Percentiles rank a stretch among this genome's conserved stretches.
phyloP scores from a whole-genome alignment of 1,140 invertebrate genomes.

The Centruroides sculpturatus region DNA sequence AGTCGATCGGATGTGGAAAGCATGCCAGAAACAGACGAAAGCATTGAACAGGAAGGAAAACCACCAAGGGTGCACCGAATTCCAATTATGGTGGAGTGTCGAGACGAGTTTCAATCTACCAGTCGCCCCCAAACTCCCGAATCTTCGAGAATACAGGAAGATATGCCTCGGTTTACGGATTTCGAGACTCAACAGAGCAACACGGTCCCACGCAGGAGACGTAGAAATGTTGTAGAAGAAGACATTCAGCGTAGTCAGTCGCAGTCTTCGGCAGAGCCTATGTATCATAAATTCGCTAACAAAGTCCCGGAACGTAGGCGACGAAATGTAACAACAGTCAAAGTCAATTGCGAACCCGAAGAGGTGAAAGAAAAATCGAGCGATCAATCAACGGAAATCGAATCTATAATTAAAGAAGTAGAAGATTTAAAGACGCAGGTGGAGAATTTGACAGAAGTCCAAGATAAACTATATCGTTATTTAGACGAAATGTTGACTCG shows the following conservation, averaged over 20 bases:
- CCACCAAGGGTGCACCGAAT: slow-evolving; percentile 50
- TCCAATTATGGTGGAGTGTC: slow-evolving; percentile 70
- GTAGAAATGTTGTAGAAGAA: slow-evolving; percentile 5
- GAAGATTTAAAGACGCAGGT: slow-evolving; percentile 58
- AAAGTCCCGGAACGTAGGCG: slow-evolving; percentile 6
- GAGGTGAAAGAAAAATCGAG: slow-evolving; percentile 12
- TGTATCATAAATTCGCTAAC: not conserved
- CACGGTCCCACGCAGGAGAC: not conserved
- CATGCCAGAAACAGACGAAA: not conserved
- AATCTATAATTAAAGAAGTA: slow-evolving; percentile 62
- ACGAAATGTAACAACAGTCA: slow-evolving; percentile 24
- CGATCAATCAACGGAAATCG: slow-evolving; percentile 48
- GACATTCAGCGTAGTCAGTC: slow-evolving; percentile 5
- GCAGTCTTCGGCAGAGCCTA: not conserved
- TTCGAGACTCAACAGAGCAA: not conserved
- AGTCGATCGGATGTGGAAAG: too few relatives aligned
- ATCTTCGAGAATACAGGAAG: slow-evolving; percentile 13
- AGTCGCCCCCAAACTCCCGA: slow-evolving; percentile 34
- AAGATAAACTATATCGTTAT: slow-evolving; percentile 72
- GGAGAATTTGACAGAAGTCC: slow-evolving; percentile 47
- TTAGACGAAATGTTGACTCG: slow-evolving; percentile 90
- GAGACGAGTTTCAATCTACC: slow-evolving; percentile 34
- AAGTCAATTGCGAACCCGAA: slow-evolving; percentile 3
- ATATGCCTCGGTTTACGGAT: not conserved
- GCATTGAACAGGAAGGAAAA: not conserved